Base-by-base conservation (phyloP, 1,140 invertebrate species). In the Ladona fulva region DNA sequence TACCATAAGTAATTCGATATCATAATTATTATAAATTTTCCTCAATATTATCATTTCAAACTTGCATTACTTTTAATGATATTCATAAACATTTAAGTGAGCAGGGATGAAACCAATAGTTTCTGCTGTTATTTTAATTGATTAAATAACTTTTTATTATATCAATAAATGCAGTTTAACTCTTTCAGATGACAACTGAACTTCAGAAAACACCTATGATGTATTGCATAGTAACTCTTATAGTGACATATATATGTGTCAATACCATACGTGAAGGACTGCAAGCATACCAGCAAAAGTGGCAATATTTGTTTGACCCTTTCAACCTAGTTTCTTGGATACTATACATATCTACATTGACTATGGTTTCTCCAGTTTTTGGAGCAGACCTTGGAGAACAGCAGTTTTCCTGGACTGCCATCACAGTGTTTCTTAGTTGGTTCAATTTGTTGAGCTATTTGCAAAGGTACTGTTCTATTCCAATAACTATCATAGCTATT, bases 391-490 rank as follows among this genome's bases (percentile, higher is more conserved):
- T 88, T 16, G 83, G 83, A 77, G 83, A 87, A 12, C 83, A 90
- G 5, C 89, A 92, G 83, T 90, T 91, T 81, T 91, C 92, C 3
- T 90, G 89, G 24, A 91, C 92, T 0, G 90, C 94, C 0, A 85
- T 96, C 0, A 92, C 93, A 0, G 91, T 95, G 0, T 96, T 96
- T 83, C 83, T 96, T 8, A 91, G 92, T 66, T 97, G 95, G 95
- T 95, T 96, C 80, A 92, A 94, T 81, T 85, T 95, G n/a, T 85
- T 97, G 0, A 86, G 96, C 0, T 91, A 94, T 79, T 85, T 97
- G 6, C 94, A 95, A 85, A 89, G 94, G 89, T 90, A 83, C 42
- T 19, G n/a, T 24, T 78, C n/a, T n/a, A n/a, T n/a, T n/a, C n/a
- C n/a, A n/a, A n/a, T n/a, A n/a, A n/a, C n/a, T n/a, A n/a, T n/a